A percentile compares a stretch with the other conserved stretches of the same genome.
phyloP scores from a whole-genome alignment of 2,113 vertebrate species.

The Psittacula cyanocephala region DNA sequence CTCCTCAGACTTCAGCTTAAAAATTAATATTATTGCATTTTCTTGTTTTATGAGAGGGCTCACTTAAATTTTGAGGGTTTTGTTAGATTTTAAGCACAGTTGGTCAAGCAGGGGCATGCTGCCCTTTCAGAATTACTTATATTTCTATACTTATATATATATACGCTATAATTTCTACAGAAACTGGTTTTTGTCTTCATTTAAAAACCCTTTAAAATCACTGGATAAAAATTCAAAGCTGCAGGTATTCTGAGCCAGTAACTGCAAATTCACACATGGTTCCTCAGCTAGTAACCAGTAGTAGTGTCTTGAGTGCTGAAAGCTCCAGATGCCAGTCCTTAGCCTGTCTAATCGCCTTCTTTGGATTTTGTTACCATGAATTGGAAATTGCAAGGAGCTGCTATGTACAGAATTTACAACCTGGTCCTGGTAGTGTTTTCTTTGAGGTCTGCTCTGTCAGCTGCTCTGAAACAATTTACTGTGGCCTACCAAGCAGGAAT shows the following conservation, averaged over 20 bases:
- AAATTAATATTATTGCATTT: background rate
- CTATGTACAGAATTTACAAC: conserved; percentile 52
- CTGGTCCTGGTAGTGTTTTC: background rate
- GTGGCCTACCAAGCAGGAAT: background rate
- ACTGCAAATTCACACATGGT: background rate
- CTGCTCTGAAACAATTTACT: conserved; percentile 24
- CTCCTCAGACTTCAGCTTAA: background rate
- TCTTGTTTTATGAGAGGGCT: background rate
- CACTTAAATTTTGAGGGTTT: background rate
- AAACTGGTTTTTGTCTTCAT: background rate
- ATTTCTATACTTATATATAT: no score
- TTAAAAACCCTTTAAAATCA: background rate
- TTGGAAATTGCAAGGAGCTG: conserved; percentile 51
- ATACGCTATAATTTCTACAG: background rate
- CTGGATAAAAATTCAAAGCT: background rate
- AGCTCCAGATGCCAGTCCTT: conserved; percentile 21
- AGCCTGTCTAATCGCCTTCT: background rate
- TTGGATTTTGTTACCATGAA: conserved; percentile 26
- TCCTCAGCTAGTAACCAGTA: background rate
- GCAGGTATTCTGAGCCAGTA: background rate
- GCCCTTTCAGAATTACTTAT: background rate
- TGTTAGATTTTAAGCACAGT: background rate
- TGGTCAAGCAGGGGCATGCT: background rate
- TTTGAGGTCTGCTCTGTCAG: conserved; percentile 53
- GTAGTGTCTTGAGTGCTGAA: conserved; percentile 36